These are phyloP conservation scores for Callipepla squamata DNA, from an alignment of 2,113 vertebrate species.

Conservation along the genomic window DNA sequence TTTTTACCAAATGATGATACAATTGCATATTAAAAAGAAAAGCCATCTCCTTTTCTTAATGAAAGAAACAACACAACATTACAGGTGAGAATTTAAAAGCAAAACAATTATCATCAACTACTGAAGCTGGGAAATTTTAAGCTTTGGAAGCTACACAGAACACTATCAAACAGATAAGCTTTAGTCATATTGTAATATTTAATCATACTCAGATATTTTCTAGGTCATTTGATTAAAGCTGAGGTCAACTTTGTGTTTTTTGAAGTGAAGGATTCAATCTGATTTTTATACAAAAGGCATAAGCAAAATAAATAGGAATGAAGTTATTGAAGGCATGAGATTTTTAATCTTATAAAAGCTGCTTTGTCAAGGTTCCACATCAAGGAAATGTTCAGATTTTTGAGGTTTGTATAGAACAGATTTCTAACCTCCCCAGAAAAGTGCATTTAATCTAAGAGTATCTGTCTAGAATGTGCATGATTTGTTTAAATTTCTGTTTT, in stretches of 20 bases:
- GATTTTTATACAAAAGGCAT: background rate
- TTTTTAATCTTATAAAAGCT: background rate
- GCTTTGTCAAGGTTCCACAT: background rate
- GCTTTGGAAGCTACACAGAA: background rate
- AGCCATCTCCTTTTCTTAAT: background rate
- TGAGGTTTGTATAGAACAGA: background rate
- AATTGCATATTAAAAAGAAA: background rate
- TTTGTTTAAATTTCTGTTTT: background rate
- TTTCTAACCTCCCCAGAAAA: background rate
- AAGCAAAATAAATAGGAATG: background rate
- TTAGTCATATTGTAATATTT: background rate
- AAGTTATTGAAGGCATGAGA: background rate
- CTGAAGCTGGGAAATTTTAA: background rate
- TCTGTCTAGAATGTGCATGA: rapidly evolving
- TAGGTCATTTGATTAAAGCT: background rate
- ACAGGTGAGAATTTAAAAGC: background rate
- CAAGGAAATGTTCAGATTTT: background rate
- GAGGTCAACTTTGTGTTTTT: background rate
- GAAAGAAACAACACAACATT: background rate
- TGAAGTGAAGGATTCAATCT: background rate
- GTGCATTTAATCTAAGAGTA: background rate
- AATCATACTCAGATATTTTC: background rate
- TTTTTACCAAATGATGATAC: background rate
- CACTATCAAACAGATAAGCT: background rate
- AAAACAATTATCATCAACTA: background rate